phyloP scores from a whole-genome alignment of 2,888 invertebrate genomes.

The Gandaritis pyraliata region DNA sequence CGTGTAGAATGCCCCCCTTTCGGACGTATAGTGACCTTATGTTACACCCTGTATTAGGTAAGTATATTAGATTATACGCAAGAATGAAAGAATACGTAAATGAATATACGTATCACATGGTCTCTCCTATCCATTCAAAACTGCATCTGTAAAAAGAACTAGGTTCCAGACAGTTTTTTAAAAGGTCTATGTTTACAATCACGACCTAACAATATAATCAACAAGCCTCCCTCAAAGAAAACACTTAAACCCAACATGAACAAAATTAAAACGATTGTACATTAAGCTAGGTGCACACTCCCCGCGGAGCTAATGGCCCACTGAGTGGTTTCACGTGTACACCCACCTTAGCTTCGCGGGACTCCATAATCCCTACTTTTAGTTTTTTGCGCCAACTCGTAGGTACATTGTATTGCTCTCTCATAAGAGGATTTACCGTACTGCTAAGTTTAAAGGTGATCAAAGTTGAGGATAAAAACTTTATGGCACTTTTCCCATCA shows the following conservation, averaged over 20 bases:
- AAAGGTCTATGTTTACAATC: too few species aligned
- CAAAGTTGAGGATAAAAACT: not conserved
- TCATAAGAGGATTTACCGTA: slow-evolving; percentile 57
- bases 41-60: too few species aligned
- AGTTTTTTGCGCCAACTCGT: slow-evolving; percentile 67
- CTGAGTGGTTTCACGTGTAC: slow-evolving; percentile 79
- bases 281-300: slow-evolving; percentile 36
- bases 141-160: too few species aligned
- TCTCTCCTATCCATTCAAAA: too few species aligned
- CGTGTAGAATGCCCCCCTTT: too few species aligned
- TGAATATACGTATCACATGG: too few species aligned
- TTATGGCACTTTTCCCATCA: too few species aligned
- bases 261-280: slow-evolving; percentile 34
- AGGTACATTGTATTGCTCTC: slow-evolving; percentile 68
- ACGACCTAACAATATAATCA: not conserved
- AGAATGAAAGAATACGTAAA: too few species aligned
- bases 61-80: too few species aligned
- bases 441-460: slow-evolving; percentile 17
- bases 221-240: slow-evolving; percentile 1
- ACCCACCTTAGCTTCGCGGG: slow-evolving; percentile 64
- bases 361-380: slow-evolving; percentile 65
- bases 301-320: slow-evolving; percentile 59
- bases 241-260: slow-evolving; percentile 11
- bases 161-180: too few species aligned
- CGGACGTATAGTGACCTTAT: too few species aligned